Base-by-base conservation (phyloP, 2,797 vertebrate genomes). In the Malacoctenus gilli region DNA sequence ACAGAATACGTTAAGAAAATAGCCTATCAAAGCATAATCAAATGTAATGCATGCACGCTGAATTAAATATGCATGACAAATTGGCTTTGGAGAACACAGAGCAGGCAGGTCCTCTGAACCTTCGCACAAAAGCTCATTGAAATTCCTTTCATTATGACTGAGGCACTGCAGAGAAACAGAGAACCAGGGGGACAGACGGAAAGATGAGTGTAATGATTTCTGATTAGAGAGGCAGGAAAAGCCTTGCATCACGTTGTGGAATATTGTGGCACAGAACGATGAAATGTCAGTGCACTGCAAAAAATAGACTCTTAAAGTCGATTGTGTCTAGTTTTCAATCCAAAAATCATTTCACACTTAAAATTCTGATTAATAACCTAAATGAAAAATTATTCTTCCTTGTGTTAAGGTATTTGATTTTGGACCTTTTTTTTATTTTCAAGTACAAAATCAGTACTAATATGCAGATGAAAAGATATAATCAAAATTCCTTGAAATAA, bases 51-150 rank as follows among this genome's bases (percentile, higher is more conserved):
- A 83, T 79, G 82, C 71, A 3, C 43, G 8, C 32, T 16, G 65
- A 67, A 82, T 86, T 64, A 83, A 87, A 89, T 83, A 84, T 81
- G 83, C 69, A 86, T 77, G 86, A 83, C 83, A 82, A 83, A 89
- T 85, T 86, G 85, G 82, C 85, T 87, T 82, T 70, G 71, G 85
- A 85, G 73, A 82, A 79, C 74, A 71, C 71, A 58, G 71, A 76
- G 77, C 65, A 78, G 68, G 68, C 75, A 72, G 73, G 79, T 84
- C 73, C 75, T 83, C 84, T 85, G 79, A 86, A 86, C 79, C 78
- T 60, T 46, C 34, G 72, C 72, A 77, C 69, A 83, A 72, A 75
- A 51, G 57, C 86, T 87, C 69, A 89, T 89, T 89, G 75, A 89
- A 85, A 91, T 88, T 86, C 82, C 52, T 79, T 86, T 86, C 74